These are phyloP conservation scores for Carassius auratus DNA, from an alignment of 2,113 vertebrate genomes.

Conservation along the genomic window DNA sequence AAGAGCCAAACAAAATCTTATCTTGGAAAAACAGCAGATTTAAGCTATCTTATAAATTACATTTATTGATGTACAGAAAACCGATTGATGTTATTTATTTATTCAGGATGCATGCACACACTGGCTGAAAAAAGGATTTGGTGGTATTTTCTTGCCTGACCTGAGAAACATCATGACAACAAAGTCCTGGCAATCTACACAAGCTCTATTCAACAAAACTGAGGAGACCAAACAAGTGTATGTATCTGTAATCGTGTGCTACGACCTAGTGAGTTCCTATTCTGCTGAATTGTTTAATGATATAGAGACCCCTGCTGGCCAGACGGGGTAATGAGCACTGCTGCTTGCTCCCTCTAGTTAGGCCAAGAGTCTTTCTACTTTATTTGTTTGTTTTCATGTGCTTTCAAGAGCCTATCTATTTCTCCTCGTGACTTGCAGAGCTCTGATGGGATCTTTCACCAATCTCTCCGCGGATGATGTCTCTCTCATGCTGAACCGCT, in stretches of 20 bases:
- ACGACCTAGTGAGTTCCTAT: background rate
- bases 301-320: constrained; percentile 11
- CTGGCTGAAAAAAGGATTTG: constrained; percentile 72
- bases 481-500: constrained; percentile 59
- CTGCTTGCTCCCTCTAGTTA: background rate
- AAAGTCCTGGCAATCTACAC: constrained; percentile 64
- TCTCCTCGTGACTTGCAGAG: constrained; percentile 56
- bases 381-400: background rate
- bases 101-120: constrained; percentile 60
- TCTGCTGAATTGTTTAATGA: background rate
- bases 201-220: constrained; percentile 63
- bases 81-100: background rate
- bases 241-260: background rate
- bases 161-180: constrained; percentile 15
- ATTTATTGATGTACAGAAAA: background rate
- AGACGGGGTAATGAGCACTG: background rate
- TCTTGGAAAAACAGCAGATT: background rate
- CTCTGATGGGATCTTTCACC: constrained; percentile 67
- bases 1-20: background rate
- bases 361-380: background rate
- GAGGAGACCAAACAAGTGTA: constrained; percentile 61
- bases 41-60: background rate
- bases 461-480: fast-evolving
- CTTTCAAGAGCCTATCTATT: background rate
- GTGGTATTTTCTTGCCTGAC: constrained; percentile 76